These are phyloP conservation scores for Mongoloraphidia duomilia DNA, from an alignment of 2,888 invertebrate species.

Conservation along the genomic window DNA sequence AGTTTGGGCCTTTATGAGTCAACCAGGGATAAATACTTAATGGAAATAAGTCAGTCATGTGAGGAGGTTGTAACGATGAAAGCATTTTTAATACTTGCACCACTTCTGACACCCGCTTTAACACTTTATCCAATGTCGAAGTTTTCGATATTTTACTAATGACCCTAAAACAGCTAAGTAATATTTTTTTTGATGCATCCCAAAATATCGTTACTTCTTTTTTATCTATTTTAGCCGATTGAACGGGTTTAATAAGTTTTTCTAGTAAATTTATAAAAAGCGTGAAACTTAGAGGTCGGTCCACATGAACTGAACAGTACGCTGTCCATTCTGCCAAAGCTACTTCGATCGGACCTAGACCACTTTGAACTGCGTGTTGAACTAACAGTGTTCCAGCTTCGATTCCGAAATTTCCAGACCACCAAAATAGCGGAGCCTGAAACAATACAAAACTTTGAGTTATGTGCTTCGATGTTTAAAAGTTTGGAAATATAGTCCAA, in stretches of 20 bases:
- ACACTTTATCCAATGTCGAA: constrained; percentile 51
- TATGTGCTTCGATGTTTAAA: too few species aligned
- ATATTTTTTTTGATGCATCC: constrained; percentile 61
- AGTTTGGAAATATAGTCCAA: not conserved
- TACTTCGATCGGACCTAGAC: constrained; percentile 54
- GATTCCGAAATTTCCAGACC: constrained; percentile 73
- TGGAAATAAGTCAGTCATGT: constrained; percentile 53
- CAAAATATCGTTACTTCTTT: constrained; percentile 60
- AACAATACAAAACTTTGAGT: too few species aligned
- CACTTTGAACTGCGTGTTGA: constrained; percentile 91
- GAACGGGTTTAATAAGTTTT: constrained; percentile 40
- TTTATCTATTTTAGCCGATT: constrained; percentile 30
- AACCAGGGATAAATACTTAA: constrained; percentile 53
- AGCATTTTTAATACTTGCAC: constrained; percentile 56
- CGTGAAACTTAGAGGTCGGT: constrained; percentile 70
- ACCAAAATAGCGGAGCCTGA: constrained; percentile 45
- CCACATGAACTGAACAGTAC: constrained; percentile 59
- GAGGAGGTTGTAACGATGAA: constrained; percentile 42
- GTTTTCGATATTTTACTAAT: constrained; percentile 63
- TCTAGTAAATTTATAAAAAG: constrained; percentile 62
- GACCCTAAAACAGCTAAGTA: constrained; percentile 63
- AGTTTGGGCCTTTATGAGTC: constrained; percentile 29
- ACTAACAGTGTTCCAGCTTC: constrained; percentile 75
- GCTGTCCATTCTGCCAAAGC: constrained; percentile 65
- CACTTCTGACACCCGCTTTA: constrained; percentile 56